Conservation (phyloP, 2,797 vertebrate species). For the Arctocebus calabarensis region DNA sequence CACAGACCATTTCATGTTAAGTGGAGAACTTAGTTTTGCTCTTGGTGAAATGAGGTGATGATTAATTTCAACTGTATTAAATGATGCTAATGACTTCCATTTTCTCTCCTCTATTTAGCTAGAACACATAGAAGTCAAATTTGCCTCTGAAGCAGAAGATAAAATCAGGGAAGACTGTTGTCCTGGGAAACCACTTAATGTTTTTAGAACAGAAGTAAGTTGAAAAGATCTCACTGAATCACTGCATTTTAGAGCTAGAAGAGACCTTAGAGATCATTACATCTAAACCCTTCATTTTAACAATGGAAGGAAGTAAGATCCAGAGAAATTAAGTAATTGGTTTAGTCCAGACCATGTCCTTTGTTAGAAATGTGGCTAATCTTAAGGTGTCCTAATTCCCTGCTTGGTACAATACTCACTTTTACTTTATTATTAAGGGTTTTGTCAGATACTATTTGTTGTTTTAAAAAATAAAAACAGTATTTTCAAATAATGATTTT, state of each 20-base stretch:
- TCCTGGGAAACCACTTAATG: constrained; percentile 95
- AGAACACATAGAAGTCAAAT: constrained; percentile 95
- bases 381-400: not conserved
- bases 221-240: constrained; percentile 51
- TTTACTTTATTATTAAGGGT: not conserved
- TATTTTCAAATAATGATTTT: constrained; percentile 27
- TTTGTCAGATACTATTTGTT: not conserved
- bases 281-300: not conserved
- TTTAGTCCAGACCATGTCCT: not conserved
- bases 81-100: constrained; percentile 19
- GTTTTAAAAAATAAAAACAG: constrained; percentile 18
- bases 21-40: constrained; percentile 29
- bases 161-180: constrained; percentile 98
- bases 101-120: constrained; percentile 83
- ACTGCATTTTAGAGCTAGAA: constrained; percentile 42
- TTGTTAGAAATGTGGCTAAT: not conserved
- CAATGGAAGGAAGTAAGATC: not conserved
- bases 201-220: constrained; percentile 96
- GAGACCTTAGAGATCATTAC: constrained; percentile 49
- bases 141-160: constrained; percentile 96
- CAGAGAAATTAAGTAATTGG: not conserved
- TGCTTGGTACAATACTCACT: not conserved
- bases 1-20: constrained; percentile 59
- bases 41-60: constrained; percentile 55
- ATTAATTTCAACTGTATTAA: constrained; percentile 60